A percentile compares a stretch with the other conserved stretches of the same genome.
These are phyloP conservation scores for Drosophila neonasuta DNA, from an alignment of 2,888 invertebrate genomes.

Conservation along the genomic window DNA sequence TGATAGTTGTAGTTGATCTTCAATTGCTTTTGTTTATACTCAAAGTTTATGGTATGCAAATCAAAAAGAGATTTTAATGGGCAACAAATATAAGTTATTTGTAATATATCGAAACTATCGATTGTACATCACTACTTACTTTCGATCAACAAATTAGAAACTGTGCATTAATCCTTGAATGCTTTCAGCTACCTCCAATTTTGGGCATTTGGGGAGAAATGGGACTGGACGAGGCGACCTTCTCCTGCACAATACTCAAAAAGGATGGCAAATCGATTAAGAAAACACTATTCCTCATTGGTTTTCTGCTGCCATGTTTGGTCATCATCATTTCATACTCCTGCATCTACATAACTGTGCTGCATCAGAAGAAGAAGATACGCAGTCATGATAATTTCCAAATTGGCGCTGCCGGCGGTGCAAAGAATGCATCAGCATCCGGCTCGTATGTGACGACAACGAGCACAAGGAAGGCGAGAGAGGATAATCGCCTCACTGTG, in stretches of 20 bases:
- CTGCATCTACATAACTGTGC: conserved; percentile 92
- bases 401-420: conserved; percentile 67
- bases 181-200: conserved; percentile 88
- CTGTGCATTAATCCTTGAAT: not conserved
- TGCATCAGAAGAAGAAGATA: conserved; percentile 88
- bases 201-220: conserved; percentile 92
- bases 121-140: not conserved
- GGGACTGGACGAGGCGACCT: conserved; percentile 90
- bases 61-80: too few species aligned
- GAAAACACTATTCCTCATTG: conserved; percentile 91
- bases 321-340: conserved; percentile 93
- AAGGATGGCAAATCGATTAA: conserved; percentile 91
- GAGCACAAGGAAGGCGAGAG: conserved; percentile 81
- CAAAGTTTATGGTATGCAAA: too few species aligned
- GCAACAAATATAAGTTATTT: too few species aligned
- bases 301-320: conserved; percentile 91
- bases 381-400: conserved; percentile 85
- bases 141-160: too few species aligned
- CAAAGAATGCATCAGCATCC: conserved; percentile 44
- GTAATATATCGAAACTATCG: too few species aligned
- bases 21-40: too few species aligned
- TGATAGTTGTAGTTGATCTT: too few species aligned
- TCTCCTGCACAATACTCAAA: conserved; percentile 93
- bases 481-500: conserved; percentile 91
- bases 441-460: conserved; percentile 81